phyloP scores from a whole-genome alignment of 2,888 invertebrate species.

The Escarpia spicata region DNA sequence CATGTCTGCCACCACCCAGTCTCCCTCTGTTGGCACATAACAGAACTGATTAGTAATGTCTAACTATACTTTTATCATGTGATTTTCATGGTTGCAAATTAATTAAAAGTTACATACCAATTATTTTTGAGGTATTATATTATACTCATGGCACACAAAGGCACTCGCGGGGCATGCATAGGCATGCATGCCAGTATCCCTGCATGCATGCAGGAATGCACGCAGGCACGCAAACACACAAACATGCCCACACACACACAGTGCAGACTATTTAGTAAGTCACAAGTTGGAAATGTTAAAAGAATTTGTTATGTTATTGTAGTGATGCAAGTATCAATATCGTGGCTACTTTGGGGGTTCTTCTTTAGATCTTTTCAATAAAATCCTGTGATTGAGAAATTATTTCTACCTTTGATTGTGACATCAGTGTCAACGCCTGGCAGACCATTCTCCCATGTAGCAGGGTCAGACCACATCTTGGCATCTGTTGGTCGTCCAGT shows the following conservation, averaged over 20 bases:
- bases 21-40: not conserved
- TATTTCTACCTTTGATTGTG: not conserved
- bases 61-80: not conserved
- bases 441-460: constrained; percentile 20
- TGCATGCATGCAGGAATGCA: not conserved
- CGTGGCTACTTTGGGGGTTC: not conserved
- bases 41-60: not conserved
- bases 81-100: too few relatives aligned
- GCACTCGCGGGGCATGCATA: too few relatives aligned
- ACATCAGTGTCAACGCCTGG: not conserved
- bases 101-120: too few relatives aligned
- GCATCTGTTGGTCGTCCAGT: not conserved
- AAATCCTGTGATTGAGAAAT: not conserved
- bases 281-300: not conserved
- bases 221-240: too few relatives aligned
- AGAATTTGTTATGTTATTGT: not conserved
- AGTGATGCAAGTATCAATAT: not conserved
- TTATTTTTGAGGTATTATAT: too few relatives aligned
- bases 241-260: not conserved
- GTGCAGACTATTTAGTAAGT: not conserved
- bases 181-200: too few relatives aligned
- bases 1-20: constrained; percentile 30
- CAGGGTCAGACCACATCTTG: constrained; percentile 25
- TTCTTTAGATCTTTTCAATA: not conserved
- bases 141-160: too few relatives aligned